Evolutionary conservation across 30 jellyfish, hydroid and myxozoan genomes (phyloP), one percentile per base, ranked within the genome.

Genomic region (Aurelia coerulea): DNA sequence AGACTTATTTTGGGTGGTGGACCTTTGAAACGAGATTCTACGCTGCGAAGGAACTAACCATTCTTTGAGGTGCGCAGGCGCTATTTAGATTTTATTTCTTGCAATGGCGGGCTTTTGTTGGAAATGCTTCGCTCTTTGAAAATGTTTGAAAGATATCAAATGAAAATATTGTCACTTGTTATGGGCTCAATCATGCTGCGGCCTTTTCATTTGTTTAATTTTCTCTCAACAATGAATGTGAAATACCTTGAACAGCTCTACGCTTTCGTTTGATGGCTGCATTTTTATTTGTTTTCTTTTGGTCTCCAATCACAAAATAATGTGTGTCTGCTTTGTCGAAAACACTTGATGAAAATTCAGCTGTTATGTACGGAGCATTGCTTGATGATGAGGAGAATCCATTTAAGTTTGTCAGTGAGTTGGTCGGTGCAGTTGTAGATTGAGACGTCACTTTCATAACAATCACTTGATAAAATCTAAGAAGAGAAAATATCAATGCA

Each of bases 401-500:
- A 19, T 33, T 16, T 17, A 86, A 51, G 37, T 33, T 49, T 8
- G 75, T 53, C 65, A 63, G 71, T 13, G 35, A 19, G 32, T 65
- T 72, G 37, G 89, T 51, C 2, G 66, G 13, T 60, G 19, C 23
- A 13, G 52, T 9, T 5, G 87, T 29, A 10, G 14, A 46, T 0
- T 35, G 73, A 46, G 60, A 18, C 68, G 83, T 14, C 17, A 50
- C 23, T 68, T 69, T 73, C 63, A 60, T 39, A 23, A 78, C 90
- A 32, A 87, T 68, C 8, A 87, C 87, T 78, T 78, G 96, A 64
- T 87, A 87, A 63, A 32, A 87, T 10, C 96, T 87, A 33, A 17
- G 58, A 74, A 80, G 18, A 10, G 42, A 63, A 4, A 63, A 8
- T 1, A 3, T 1, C 11, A 16, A 29, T 67, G 5, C 50, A 39